Percentiles rank a stretch among this genome's conserved stretches.
These are phyloP conservation scores for Lordiphosa collinella DNA, from an alignment of 1,140 invertebrate genomes.

Conservation along the genomic window DNA sequence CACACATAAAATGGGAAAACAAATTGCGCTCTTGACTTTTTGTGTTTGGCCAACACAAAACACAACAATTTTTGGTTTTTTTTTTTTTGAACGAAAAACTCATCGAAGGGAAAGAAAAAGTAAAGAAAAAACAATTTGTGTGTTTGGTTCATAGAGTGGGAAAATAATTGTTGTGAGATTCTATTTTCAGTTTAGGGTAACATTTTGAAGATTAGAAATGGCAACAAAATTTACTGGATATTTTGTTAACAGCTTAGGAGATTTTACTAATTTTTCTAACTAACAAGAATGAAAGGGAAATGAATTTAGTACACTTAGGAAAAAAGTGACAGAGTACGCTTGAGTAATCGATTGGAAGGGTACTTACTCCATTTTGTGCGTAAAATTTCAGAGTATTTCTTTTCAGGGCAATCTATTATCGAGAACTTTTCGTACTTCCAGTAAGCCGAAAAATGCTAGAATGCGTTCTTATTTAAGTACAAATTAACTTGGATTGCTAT, in stretches of 20 bases:
- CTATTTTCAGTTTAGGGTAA: background rate
- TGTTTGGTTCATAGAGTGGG: too few relatives aligned
- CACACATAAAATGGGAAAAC: constrained; percentile 49
- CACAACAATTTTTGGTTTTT: constrained; percentile 9
- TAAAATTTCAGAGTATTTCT: too few relatives aligned
- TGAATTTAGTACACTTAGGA: too few relatives aligned
- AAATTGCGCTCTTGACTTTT: constrained; percentile 48
- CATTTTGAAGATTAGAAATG: constrained; percentile 6
- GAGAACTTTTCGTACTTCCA: too few relatives aligned
- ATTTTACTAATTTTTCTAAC: background rate
- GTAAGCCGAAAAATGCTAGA: too few relatives aligned
- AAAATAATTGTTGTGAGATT: constrained; percentile 24
- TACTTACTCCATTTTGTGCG: too few relatives aligned
- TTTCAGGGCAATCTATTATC: too few relatives aligned
- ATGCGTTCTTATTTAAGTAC: too few relatives aligned
- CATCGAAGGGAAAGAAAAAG: background rate
- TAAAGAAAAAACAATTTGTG: constrained; percentile 3
- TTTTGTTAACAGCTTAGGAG: background rate
- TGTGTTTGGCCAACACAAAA: constrained; percentile 17
- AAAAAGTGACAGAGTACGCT: too few relatives aligned
- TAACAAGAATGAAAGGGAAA: too few relatives aligned
- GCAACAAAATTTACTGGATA: background rate
- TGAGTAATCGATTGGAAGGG: too few relatives aligned
- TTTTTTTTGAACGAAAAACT: constrained; percentile 18
- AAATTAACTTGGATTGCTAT: too few relatives aligned